Evolutionary conservation across 2,113 vertebrate genomes (phyloP), one percentile per base, ranked within the genome.

Genomic region (Spheniscus mendiculus): DNA sequence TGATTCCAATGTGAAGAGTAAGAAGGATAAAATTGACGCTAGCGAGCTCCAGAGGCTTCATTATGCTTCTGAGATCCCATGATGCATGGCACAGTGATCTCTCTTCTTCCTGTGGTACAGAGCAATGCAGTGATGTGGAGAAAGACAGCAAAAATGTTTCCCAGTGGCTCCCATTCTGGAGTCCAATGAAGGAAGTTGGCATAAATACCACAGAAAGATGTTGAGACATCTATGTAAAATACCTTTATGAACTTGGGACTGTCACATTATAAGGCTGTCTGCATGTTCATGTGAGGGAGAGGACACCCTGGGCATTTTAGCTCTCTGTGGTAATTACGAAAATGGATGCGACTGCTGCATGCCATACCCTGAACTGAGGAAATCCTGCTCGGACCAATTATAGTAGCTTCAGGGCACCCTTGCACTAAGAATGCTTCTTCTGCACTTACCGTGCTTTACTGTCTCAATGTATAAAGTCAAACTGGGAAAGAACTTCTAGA

Each of bases 101-200:
- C 30, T 69, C 5, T 29, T 58, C 22, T 59, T 87, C 44, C 15
- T 52, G 0, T 30, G 52, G 13, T 27, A 23, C 22, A 55, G 34
- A 88, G 6, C 10, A 86, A 47, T 30, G 20, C 30, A 86, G 12
- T 19, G 4, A 8, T 58, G 22, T 15, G 21, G 38, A 90, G 61
- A 79, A 69, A 27, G 36, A 25, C 15, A 26, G 32, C 10, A 58
- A 44, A 89, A 80, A 36, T 42, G 3, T 66, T 77, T 80, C 63
- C 10, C 2, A 0, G 16, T 27, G 17, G 21, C 23, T 21, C 42
- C 42, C 47, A 50, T 89, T 72, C 36, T 90, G 40, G 30, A 86
- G 22, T 29, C 6, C 0, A 0, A 0, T 83, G 53, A 80, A 93
- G 27, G 34, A 79, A 62, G 15, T 9, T 6, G 4, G 5, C 77